Evolutionary conservation across 2,888 invertebrate species (phyloP), one percentile per base, ranked within the genome.

Genomic region (Loripinus fragilis): DNA sequence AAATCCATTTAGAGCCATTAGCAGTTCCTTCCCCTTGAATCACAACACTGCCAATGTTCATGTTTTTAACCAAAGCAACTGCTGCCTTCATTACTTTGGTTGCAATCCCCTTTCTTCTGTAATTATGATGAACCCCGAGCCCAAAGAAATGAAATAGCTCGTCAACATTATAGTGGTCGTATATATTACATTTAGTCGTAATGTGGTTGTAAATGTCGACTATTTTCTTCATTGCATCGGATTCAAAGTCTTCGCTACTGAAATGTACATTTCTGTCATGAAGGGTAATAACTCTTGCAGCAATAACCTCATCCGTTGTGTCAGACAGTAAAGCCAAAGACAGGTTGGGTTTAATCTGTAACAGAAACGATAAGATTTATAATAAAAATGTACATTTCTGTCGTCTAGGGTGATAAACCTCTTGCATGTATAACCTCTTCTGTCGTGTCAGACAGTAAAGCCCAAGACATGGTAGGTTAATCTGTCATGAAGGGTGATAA

Each of bases 81-180:
- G 68, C 74, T 30, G 69, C 70, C 12, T 78, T n/a, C 75, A 78
- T 78, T 17, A 78, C n/a, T 2, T 52, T 66, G 7, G 65, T 60
- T 10, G 60, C 78, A n/a, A 78, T 52, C 0, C 78, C 78, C 28
- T 50, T 23, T 23, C 33, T 35, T 30, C 78, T 55, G 28, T 71
- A 75, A 17, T 74, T 42, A 50, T 42, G 45, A 1, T 66, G 60
- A 0, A 78, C 78, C 0, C 71, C 78, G 15, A 78, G 74, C n/a
- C 67, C 68, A 10, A 71, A 33, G 41, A 78, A 71, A 8, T 50
- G 68, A 17, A 78, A 48, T 1, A 38, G 71, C 20, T 71, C 71
- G 2, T 78, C 75, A 23, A 68, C 71, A 10, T 64, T 68, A 55
- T 50, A 78, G 2, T 52, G 45, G 3, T 71, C 71, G 45, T 68